Conservation (phyloP, 2,113 vertebrate genomes). For the Ammodytes dubius region DNA sequence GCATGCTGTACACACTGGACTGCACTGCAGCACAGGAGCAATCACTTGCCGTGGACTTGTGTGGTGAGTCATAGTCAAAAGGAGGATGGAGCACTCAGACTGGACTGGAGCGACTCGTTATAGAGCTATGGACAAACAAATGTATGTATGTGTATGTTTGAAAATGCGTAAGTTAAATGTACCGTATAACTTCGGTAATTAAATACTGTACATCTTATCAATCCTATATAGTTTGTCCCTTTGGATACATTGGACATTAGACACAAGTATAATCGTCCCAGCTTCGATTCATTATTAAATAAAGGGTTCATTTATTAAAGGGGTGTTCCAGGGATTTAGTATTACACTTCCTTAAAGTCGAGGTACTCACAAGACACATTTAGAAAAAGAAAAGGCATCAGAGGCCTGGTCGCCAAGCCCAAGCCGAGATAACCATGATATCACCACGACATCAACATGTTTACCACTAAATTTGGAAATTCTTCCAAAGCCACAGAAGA, state of each 20-base stretch:
- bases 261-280: too few species aligned
- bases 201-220: neutral
- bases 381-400: neutral
- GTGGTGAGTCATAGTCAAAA: conserved; percentile 4
- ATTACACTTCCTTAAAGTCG: neutral
- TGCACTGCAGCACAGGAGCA: conserved; percentile 14
- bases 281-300: too few species aligned
- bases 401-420: neutral
- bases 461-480: neutral
- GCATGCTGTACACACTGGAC: neutral
- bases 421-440: neutral
- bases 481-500: neutral
- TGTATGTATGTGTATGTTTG: too few species aligned
- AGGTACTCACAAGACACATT: neutral
- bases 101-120: too few species aligned
- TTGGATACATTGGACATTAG: neutral
- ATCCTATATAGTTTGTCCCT: neutral
- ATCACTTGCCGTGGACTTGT: neutral
- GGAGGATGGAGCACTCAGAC: neutral
- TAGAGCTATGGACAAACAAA: neutral
- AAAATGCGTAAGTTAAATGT: neutral
- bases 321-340: too few species aligned
- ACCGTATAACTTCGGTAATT: neutral
- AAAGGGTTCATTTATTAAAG: neutral
- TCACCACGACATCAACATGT: neutral